A percentile compares a stretch with the other conserved stretches of the same genome.
These are phyloP conservation scores for Sitta carolinensis DNA, from an alignment of 2,797 vertebrate genomes.

Conservation along the genomic window DNA sequence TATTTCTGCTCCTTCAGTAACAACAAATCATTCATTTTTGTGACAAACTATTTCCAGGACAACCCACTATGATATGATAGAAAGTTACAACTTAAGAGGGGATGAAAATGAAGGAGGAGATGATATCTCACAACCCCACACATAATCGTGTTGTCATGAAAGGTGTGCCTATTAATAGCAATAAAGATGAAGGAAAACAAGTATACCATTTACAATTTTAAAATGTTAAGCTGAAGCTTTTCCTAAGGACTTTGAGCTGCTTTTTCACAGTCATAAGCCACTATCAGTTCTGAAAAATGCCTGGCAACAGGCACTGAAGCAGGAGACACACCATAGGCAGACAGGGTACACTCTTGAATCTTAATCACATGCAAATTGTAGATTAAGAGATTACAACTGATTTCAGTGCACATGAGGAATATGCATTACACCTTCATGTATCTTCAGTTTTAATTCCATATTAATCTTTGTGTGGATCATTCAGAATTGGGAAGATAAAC, in stretches of 20 bases:
- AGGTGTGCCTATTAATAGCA: conserved; percentile 7
- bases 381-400: conserved; percentile 3
- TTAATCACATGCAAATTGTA: conserved; percentile 8
- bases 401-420: neutral
- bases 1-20: neutral
- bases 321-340: neutral
- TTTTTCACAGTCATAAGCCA: conserved; percentile 6
- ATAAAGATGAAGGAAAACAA: conserved; percentile 6
- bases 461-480: neutral
- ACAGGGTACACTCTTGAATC: neutral
- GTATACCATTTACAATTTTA: neutral
- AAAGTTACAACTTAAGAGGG: conserved; percentile 10
- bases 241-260: neutral
- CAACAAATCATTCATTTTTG: conserved; percentile 12
- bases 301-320: neutral
- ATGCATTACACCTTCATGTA: neutral
- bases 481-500: neutral
- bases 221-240: conserved; percentile 13
- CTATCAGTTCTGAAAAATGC: conserved; percentile 18
- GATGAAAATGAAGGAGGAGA: conserved; percentile 17
- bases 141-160: conserved; percentile 4
- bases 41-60: conserved; percentile 36
- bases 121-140: neutral
- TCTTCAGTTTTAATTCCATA: neutral
- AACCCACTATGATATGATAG: neutral